Percentiles rank a stretch among this genome's conserved stretches.
Conservation (phyloP, 64 coral and sea anemone genomes). For the Stichodactyla helianthus region DNA sequence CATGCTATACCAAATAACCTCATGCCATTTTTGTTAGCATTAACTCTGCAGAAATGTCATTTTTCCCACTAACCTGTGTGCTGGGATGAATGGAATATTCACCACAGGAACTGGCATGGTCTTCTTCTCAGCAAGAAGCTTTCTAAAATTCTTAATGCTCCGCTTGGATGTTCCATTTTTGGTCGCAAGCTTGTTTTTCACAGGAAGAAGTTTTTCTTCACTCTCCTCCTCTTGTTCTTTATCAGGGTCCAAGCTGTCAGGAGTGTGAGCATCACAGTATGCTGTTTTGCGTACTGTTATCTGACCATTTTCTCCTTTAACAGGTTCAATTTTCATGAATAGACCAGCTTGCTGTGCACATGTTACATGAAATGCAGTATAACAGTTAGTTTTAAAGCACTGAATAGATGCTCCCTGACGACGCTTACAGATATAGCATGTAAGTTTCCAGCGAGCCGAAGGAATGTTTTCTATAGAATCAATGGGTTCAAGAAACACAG, state of each 20-base stretch:
- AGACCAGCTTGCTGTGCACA: constrained; percentile 98
- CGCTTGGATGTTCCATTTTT: constrained; percentile 61
- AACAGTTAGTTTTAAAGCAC: constrained; percentile 99
- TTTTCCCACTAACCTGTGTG: constrained; percentile 73
- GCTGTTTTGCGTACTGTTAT: constrained; percentile 89
- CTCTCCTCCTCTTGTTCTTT: constrained; percentile 70
- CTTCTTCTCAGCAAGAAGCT: constrained; percentile 90
- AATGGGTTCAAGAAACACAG: constrained; percentile 97
- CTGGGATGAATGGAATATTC: constrained; percentile 98
- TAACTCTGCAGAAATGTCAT: too few species aligned
- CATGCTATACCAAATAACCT: too few species aligned
- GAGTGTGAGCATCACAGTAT: constrained; percentile 90
- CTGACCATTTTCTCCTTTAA: constrained; percentile 88
- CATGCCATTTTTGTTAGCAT: too few species aligned
- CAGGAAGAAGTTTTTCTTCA: constrained; percentile 43
- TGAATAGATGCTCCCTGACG: constrained; percentile 95
- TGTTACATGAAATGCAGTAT: constrained; percentile 99
- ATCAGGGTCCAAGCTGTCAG: constrained; percentile 56
- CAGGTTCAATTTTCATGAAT: constrained; percentile 98
- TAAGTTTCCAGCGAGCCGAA: constrained; percentile 85
- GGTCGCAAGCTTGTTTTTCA: constrained; percentile 32
- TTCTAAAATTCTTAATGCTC: constrained; percentile 94
- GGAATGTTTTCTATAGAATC: constrained; percentile 99
- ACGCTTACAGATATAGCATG: constrained; percentile 93
- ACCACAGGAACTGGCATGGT: constrained; percentile 93